Evolutionary conservation across 2,113 vertebrate species (phyloP).

Genomic region (Gracilinanus agilis): DNA sequence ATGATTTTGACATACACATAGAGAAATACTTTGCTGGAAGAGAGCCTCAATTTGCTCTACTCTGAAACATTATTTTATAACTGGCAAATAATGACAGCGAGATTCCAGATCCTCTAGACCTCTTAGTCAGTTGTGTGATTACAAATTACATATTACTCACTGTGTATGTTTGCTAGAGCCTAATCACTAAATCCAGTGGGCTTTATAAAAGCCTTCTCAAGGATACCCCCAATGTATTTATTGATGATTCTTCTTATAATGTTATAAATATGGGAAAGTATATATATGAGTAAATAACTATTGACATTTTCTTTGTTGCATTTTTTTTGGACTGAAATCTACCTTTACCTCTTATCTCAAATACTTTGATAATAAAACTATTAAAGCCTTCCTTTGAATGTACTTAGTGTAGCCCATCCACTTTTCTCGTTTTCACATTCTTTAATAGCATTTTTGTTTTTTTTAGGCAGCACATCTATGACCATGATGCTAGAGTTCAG

Average conservation of each 20-base stretch:
- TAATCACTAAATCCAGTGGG: neutral
- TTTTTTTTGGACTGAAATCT: too few species aligned
- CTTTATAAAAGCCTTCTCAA: neutral
- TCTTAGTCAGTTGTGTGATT: neutral
- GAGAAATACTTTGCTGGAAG: neutral
- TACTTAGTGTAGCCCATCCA: neutral
- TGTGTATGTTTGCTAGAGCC: neutral
- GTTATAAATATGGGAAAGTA: neutral
- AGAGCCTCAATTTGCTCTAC: neutral
- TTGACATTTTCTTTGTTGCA: too few species aligned
- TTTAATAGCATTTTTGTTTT: neutral
- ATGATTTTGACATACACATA: neutral
- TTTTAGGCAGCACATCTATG: neutral
- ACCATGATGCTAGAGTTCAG: neutral
- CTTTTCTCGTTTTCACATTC: neutral
- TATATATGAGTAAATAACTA: too few species aligned
- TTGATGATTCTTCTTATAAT: neutral
- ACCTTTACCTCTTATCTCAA: neutral
- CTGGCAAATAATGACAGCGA: neutral
- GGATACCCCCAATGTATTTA: neutral
- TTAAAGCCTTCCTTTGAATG: neutral
- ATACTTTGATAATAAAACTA: neutral
- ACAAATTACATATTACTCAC: neutral
- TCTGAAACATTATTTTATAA: neutral
- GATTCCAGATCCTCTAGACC: neutral